phyloP scores from a whole-genome alignment of 30 jellyfish, hydroid and myxozoan species.

The Cassiopea xamachana region DNA sequence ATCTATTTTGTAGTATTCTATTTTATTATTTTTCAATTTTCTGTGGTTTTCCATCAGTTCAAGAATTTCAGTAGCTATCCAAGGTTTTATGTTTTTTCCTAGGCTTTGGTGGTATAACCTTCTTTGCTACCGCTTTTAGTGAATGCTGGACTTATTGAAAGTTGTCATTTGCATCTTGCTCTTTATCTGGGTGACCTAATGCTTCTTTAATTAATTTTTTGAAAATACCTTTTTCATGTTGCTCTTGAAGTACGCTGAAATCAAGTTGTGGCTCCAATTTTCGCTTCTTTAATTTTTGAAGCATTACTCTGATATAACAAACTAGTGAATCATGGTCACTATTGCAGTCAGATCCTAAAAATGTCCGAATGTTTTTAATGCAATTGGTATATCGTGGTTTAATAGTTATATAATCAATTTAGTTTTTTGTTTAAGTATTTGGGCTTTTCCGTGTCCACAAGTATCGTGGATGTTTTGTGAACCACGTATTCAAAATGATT shows the following conservation, averaged over 20 bases:
- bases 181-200: neutral
- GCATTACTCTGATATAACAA: neutral
- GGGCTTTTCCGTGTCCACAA: conserved; percentile 52
- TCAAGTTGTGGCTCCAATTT: neutral
- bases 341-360: conserved; percentile 48
- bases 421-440: conserved; percentile 4
- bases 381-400: conserved; percentile 15
- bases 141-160: neutral
- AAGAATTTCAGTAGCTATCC: conserved; percentile 43
- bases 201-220: neutral
- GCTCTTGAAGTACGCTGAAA: neutral
- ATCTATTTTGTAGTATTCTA: neutral
- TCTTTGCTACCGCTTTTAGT: neutral
- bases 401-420: conserved; percentile 37
- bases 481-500: conserved; percentile 32
- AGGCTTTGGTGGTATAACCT: neutral
- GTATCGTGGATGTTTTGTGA: conserved; percentile 20
- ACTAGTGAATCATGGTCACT: conserved; percentile 22
- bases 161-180: neutral
- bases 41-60: conserved; percentile 28
- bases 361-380: neutral
- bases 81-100: conserved; percentile 6
- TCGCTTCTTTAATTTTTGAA: neutral
- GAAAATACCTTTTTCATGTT: neutral
- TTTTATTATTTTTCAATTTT: neutral